Evolutionary conservation across 2,888 invertebrate species (phyloP), one percentile per base, ranked within the genome.

Genomic region (Oithona nana): DNA sequence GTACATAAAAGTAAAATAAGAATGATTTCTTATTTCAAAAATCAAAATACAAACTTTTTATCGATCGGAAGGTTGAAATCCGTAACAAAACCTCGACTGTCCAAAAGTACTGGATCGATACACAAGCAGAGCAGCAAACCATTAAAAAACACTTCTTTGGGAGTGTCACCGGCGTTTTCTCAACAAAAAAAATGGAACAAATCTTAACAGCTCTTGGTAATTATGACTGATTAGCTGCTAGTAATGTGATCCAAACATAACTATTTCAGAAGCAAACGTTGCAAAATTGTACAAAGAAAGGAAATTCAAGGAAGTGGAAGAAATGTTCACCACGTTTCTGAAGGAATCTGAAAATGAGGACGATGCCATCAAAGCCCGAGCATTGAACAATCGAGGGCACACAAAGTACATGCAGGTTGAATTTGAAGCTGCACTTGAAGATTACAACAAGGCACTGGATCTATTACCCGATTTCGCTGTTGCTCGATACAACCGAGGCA

Each of bases 401-500:
- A 64, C 70, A 13, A 68, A 69, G 28, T 74, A 74, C 64, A 66
- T 70, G 61, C 68, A 70, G 62, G 74, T 74, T 13, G 71, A 74
- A 58, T 74, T 74, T 66, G 67, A 69, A 39, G 71, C 68, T 24
- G 74, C 74, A 2, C 62, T 72, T 1, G 65, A 68, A 50, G 72
- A 72, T 64, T 74, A 72, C 67, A 71, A 68, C 8, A 64, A 68
- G 59, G 70, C 72, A 0, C 61, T 74, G 28, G 62, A 67, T 3
- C 66, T 67, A 20, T 63, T 68, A 28, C 65, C 68, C 4, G 58
- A 66, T 16, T 66, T 70, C n/a, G 67, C 71, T 8, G 66, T 68
- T 24, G 68, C 71, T 1, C 71, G 68, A 64, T 74, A 73, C 65
- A 74, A 74, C 67, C 66, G 73, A 65, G 74, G 72, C n/a, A 69